Conservation (phyloP, 2,797 vertebrate genomes). For the Peromyscus melanophrys region DNA sequence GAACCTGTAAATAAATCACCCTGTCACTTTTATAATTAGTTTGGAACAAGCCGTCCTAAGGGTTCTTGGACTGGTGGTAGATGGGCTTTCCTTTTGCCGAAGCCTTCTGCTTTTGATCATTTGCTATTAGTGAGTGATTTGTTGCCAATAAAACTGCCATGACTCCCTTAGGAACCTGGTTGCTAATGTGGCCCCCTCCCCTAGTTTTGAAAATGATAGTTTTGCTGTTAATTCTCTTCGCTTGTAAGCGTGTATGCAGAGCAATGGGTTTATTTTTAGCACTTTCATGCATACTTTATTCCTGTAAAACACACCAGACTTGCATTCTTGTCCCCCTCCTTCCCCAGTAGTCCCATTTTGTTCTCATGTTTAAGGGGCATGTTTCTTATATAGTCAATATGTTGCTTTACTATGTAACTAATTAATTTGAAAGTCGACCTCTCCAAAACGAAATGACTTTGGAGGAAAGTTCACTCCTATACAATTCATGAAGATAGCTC, state of each 20-base stretch:
- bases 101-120: neutral
- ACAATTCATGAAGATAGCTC: neutral
- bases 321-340: neutral
- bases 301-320: neutral
- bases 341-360: neutral
- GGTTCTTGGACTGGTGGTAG: neutral
- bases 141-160: neutral
- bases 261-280: neutral
- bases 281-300: neutral
- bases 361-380: neutral
- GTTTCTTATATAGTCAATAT: neutral
- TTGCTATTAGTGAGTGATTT: neutral
- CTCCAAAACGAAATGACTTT: neutral
- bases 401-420: neutral
- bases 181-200: neutral
- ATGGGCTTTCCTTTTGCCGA: neutral
- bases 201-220: neutral
- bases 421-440: constrained; percentile 20
- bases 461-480: neutral
- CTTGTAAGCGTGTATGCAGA: neutral
- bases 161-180: neutral
- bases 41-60: neutral
- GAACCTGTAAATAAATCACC: neutral
- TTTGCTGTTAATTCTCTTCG: neutral
- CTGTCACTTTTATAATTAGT: neutral